phyloP scores from a whole-genome alignment of 2,888 invertebrate genomes.

The Brassicogethes aeneus region DNA sequence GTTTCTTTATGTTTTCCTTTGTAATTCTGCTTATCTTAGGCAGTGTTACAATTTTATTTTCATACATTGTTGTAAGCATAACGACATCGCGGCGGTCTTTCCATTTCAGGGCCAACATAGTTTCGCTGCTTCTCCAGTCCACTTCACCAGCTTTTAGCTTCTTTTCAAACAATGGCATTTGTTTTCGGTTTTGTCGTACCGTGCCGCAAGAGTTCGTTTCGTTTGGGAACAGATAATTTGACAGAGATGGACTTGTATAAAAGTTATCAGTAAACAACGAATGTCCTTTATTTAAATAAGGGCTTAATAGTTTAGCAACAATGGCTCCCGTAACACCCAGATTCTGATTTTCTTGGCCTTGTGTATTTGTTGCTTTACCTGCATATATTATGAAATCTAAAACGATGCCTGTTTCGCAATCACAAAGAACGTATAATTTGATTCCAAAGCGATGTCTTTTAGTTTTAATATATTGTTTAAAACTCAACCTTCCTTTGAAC shows the following conservation, averaged over 20 bases:
- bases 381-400: too few relatives aligned
- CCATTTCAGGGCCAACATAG: slow-evolving; percentile 10
- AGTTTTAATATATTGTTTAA: too few relatives aligned
- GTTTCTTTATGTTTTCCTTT: too few relatives aligned
- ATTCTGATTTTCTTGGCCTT: too few relatives aligned
- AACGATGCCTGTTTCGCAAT: too few relatives aligned
- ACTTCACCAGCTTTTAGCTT: slow-evolving; percentile 8
- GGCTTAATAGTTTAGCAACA: too few relatives aligned
- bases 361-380: too few relatives aligned
- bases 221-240: slow-evolving; percentile 7
- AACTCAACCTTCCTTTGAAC: too few relatives aligned
- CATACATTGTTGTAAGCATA: slow-evolving; percentile 23
- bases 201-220: slow-evolving; percentile 12
- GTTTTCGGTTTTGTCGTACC: slow-evolving; percentile 8
- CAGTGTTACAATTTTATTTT: slow-evolving; percentile 18
- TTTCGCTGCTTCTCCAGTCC: slow-evolving; percentile 6
- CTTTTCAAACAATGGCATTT: slow-evolving; percentile 9
- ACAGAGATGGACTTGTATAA: slow-evolving; percentile 11
- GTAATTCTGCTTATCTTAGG: too few relatives aligned
- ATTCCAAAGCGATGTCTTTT: too few relatives aligned
- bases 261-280: slow-evolving; percentile 9
- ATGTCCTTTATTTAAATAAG: slow-evolving; percentile 12
- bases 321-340: too few relatives aligned
- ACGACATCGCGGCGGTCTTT: slow-evolving; percentile 9
- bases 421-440: too few relatives aligned